Percentiles rank a stretch among this genome's conserved stretches.
Conservation (phyloP, 1,140 invertebrate species). For the Nasonia vitripennis region DNA sequence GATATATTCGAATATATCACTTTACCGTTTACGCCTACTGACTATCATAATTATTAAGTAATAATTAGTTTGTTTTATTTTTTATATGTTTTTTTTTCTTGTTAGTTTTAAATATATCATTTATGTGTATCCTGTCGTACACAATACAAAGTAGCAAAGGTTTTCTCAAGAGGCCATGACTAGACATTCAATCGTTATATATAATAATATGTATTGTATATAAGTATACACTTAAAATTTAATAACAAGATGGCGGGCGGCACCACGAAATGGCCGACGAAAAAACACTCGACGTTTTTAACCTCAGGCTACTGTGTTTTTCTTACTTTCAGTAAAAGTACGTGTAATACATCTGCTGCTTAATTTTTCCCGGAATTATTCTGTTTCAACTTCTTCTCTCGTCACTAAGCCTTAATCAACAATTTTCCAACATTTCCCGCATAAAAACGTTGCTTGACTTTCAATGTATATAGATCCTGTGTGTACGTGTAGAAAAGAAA, state of each 20-base stretch:
- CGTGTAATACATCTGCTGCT: neutral
- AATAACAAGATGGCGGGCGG: slow-evolving; percentile 74
- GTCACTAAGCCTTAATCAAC: neutral
- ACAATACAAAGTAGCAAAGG: slow-evolving; percentile 64
- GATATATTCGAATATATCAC: slow-evolving; percentile 54
- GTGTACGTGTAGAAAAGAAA: neutral
- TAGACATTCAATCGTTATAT: slow-evolving; percentile 73
- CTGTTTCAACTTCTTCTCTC: neutral
- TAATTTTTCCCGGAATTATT: neutral
- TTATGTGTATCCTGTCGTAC: slow-evolving; percentile 55
- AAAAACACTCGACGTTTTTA: slow-evolving; percentile 57
- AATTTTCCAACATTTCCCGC: neutral
- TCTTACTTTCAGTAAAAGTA: slow-evolving; percentile 57
- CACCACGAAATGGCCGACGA: slow-evolving; percentile 70
- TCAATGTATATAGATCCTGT: neutral
- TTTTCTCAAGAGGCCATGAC: slow-evolving; percentile 73
- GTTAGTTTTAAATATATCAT: slow-evolving; percentile 46
- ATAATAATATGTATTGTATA: slow-evolving; percentile 56
- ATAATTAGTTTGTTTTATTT: slow-evolving; percentile 45
- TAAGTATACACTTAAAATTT: slow-evolving; percentile 69
- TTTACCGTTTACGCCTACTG: slow-evolving; percentile 39
- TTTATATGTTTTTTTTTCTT: slow-evolving; percentile 10
- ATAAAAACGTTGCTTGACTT: neutral
- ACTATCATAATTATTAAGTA: slow-evolving; percentile 53
- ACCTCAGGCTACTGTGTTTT: slow-evolving; percentile 51